Conservation (phyloP, 2,797 vertebrate genomes). For the Coregonus ussuriensis region DNA sequence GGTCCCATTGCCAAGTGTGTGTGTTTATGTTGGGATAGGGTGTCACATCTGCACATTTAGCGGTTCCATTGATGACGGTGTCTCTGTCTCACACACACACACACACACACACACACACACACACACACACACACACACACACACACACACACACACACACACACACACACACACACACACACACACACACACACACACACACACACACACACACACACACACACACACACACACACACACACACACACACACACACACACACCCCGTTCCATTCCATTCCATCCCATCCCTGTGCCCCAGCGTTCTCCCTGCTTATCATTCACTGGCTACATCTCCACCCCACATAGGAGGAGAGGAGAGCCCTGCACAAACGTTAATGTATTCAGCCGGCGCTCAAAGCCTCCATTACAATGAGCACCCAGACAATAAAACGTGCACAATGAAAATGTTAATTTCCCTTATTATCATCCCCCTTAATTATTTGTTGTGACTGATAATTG, state of each 20-base stretch:
- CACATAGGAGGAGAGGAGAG: slow-evolving; percentile 59
- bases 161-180: slow-evolving; percentile 6
- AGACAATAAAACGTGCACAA: slow-evolving; percentile 88
- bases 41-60: background rate
- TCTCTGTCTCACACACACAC: background rate
- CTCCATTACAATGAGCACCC: slow-evolving; percentile 81
- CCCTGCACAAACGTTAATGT: slow-evolving; percentile 61
- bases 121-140: slow-evolving; percentile 16
- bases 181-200: slow-evolving; percentile 6
- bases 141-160: background rate
- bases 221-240: background rate
- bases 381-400: slow-evolving; percentile 63
- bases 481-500: slow-evolving; percentile 99
- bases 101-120: slow-evolving; percentile 4
- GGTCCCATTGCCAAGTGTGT: background rate
- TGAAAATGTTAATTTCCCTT: slow-evolving; percentile 97
- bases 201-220: slow-evolving; percentile 15
- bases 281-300: background rate
- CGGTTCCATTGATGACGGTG: background rate
- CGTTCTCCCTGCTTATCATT: slow-evolving; percentile 44
- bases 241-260: slow-evolving; percentile 5
- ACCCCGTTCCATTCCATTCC: slow-evolving; percentile 7
- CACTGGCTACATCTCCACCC: slow-evolving; percentile 59
- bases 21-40: background rate
- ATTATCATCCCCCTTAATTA: slow-evolving; percentile 96